These are phyloP conservation scores for Lochmaea crataegi DNA, from an alignment of 2,888 invertebrate species.

Conservation along the genomic window DNA sequence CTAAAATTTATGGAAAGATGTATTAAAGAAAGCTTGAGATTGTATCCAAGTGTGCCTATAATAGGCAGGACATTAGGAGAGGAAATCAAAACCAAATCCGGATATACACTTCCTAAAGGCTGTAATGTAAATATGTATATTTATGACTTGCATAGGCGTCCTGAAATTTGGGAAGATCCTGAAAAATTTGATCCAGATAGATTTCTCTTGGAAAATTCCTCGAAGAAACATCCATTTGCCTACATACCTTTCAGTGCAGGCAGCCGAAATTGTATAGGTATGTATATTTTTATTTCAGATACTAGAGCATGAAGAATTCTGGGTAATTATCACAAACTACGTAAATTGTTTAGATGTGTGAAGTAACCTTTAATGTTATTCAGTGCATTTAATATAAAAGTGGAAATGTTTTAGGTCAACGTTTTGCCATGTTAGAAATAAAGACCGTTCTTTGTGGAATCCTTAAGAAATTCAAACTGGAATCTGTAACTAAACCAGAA, in stretches of 20 bases:
- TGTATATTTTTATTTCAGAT: not conserved
- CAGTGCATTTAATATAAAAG: no score
- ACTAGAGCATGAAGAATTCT: no score
- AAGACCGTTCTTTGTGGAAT: slow-evolving; percentile 70
- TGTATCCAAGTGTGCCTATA: slow-evolving; percentile 49
- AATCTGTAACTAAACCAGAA: slow-evolving; percentile 62
- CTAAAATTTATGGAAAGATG: slow-evolving; percentile 72
- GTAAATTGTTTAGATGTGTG: no score
- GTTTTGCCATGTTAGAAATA: slow-evolving; percentile 75
- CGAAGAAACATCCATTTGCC: slow-evolving; percentile 62
- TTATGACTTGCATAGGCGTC: slow-evolving; percentile 65
- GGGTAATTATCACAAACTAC: no score
- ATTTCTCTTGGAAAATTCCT: slow-evolving; percentile 60
- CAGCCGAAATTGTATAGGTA: slow-evolving; percentile 63
- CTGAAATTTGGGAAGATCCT: slow-evolving; percentile 66
- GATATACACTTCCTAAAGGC: slow-evolving; percentile 61
- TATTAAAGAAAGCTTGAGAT: slow-evolving; percentile 48
- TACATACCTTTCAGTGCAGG: slow-evolving; percentile 65
- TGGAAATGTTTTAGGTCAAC: slow-evolving; percentile 69
- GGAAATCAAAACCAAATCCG: slow-evolving; percentile 46
- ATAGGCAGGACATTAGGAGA: slow-evolving; percentile 57
- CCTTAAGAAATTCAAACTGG: slow-evolving; percentile 67
- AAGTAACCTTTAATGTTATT: no score
- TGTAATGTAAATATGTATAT: slow-evolving; percentile 42
- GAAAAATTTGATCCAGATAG: slow-evolving; percentile 55